Evolutionary conservation across 2,888 invertebrate species (phyloP), one percentile per base, ranked within the genome.

Genomic region (Pammene aurita): DNA sequence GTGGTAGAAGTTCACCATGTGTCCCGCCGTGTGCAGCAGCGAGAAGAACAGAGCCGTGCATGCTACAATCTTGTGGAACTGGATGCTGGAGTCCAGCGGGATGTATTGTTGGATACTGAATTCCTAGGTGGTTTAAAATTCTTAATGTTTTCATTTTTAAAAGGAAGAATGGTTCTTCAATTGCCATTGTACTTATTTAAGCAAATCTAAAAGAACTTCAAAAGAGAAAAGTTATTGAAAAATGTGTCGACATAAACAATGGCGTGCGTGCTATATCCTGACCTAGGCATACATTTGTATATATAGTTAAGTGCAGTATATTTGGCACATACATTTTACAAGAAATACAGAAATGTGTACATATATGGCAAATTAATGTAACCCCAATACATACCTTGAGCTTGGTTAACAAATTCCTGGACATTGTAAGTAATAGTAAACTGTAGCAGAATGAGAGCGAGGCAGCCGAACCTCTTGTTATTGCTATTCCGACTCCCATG

Each of bases 1-100:
- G 82, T 99, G 98, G 85, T 99, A 99, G 88, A 99, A 99, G 89
- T 99, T 99, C 42, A 99, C 97, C 84, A 98, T 96, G 80, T 99
- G 99, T 0, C 98, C 98, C 2, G 98, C 96, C 0, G 98, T 97
- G 83, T 99, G 98, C 0, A 98, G 93, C 0, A 98, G 91, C 0
- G 98, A 97, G 89, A 98, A 98, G 89, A 98, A 97, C 0, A 98
- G 90, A 0, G 98, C 98, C 0, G 98, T 98, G 77, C 98, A 97
- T 0, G 98, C 99, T 0, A 97, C 98, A 66, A 99, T 98, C 90
- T 98, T 98, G 87, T 99, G 99, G 85, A 99, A 99, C 81, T 98
- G 98, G 66, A 99, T 98, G 80, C 98, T 98, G 0, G 98, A 97
- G 85, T 99, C 98, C 26, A 98, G 87, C 0, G 98, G 98, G 67